A percentile compares a stretch with the other conserved stretches of the same genome.
Evolutionary conservation across 2,113 vertebrate species (phyloP).

Genomic region (Rhombomys opimus): DNA sequence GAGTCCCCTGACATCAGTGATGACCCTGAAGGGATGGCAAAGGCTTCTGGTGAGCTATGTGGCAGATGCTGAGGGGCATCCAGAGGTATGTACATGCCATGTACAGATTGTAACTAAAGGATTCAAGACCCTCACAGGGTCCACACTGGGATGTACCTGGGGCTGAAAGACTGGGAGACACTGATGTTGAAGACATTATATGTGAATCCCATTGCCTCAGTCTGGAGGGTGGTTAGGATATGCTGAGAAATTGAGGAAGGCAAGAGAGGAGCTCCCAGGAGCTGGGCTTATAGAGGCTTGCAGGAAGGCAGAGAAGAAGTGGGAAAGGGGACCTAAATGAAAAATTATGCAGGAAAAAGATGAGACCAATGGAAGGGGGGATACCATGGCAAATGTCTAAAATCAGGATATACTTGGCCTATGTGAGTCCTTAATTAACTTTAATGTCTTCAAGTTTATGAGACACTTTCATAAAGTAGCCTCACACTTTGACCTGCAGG

Average conservation of each 20-base stretch:
- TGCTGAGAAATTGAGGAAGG: background rate
- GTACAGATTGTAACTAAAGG: accelerated
- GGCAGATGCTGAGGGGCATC: accelerated
- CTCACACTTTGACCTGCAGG: background rate
- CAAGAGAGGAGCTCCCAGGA: background rate
- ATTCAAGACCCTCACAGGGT: background rate
- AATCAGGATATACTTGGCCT: background rate
- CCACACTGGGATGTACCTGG: background rate
- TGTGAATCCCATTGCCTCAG: background rate
- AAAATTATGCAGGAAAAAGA: background rate
- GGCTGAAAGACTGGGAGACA: background rate
- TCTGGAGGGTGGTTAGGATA: too few relatives aligned
- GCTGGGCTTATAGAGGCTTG: background rate
- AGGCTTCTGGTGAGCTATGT: accelerated
- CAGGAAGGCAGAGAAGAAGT: accelerated
- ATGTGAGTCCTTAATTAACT: background rate
- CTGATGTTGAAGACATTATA: accelerated
- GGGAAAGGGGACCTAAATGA: accelerated
- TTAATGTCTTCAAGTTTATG: too few relatives aligned
- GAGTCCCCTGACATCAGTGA: accelerated
- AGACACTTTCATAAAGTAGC: background rate
- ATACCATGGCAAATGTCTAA: background rate
- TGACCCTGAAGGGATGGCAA: accelerated
- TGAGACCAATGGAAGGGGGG: background rate
- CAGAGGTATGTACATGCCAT: accelerated